Percentiles rank a stretch among this genome's conserved stretches.
Evolutionary conservation across 2,113 vertebrate genomes (phyloP).

Genomic region (Dicerorhinus sumatrensis): DNA sequence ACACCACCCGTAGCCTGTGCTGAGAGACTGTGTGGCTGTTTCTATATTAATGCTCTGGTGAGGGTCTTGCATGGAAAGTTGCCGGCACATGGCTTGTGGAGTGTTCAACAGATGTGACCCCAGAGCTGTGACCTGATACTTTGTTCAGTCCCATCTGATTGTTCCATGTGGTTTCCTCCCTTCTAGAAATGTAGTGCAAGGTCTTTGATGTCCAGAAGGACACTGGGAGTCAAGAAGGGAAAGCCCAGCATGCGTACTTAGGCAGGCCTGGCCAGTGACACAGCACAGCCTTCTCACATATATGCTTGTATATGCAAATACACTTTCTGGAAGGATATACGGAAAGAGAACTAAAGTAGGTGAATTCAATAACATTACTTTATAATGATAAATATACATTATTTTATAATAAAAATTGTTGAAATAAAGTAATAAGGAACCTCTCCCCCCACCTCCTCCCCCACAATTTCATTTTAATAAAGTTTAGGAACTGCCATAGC

Average conservation of each 20-base stretch:
- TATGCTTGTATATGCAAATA: not conserved
- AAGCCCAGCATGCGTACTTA: not conserved
- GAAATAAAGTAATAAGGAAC: not conserved
- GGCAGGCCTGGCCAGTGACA: not conserved
- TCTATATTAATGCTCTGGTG: not conserved
- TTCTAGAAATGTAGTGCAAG: not conserved
- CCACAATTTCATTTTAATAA: not conserved
- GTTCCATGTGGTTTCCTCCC: not conserved
- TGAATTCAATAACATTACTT: not conserved
- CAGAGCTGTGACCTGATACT: not conserved
- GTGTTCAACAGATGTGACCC: not conserved
- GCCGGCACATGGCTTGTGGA: not conserved
- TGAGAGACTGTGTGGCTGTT: not conserved
- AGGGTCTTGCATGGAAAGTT: not conserved
- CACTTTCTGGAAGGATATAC: not conserved
- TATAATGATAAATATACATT: not conserved
- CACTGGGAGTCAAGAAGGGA: not conserved
- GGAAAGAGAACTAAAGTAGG: not conserved
- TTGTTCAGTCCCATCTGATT: not conserved
- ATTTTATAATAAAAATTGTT: constrained; percentile 6
- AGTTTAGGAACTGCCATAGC: not conserved
- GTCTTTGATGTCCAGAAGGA: not conserved
- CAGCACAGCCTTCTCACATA: not conserved
- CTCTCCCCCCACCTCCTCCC: not conserved
- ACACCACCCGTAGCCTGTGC: not conserved